Evolutionary conservation across 2,113 vertebrate genomes (phyloP), one percentile per base, ranked within the genome.

Genomic region (Myxocyprinus asiaticus): DNA sequence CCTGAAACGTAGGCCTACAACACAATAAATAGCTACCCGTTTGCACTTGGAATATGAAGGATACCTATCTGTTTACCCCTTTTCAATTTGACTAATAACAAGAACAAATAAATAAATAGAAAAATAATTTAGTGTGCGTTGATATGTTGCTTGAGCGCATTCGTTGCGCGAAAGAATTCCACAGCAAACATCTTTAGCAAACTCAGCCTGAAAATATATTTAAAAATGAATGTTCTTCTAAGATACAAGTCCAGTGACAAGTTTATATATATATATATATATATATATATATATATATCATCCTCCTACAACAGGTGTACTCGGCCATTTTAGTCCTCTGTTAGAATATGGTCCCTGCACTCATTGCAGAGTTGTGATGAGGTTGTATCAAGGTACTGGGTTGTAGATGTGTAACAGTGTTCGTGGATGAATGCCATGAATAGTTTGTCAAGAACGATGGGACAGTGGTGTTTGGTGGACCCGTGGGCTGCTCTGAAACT

Each of bases 341-440:
- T n/a, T n/a, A 99, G 92, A 96, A 98, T 90, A 98, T 96, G 55
- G 95, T 93, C 87, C 95, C 96, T 11, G 95, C 93, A 86, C 92
- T 95, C 84, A 96, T 88, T 6, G 94, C 89, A 53, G 94, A 87
- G 89, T 89, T 95, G 79, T 94, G 93, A 7, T 96, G 93, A 76
- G 95, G 96, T 80, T 94, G 94, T 56, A 96, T n/a, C n/a, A n/a
- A n/a, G n/a, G n/a, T n/a, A n/a, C n/a, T n/a, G n/a, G n/a, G 86
- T 81, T 94, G 94, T 83, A 96, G 91, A 87, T 96, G 96, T 44
- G 94, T 85, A 1, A 92, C 79, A 72, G 94, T 91, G 88, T 89
- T 94, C 70, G 96, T 93, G 42, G 92, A 90, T 69, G 95, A 94
- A 82, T 97, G 98, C 97, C 97, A 98, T 44, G 96, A 94, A 85